phyloP scores from a whole-genome alignment of 2,888 invertebrate genomes.

The Boloria selene region DNA sequence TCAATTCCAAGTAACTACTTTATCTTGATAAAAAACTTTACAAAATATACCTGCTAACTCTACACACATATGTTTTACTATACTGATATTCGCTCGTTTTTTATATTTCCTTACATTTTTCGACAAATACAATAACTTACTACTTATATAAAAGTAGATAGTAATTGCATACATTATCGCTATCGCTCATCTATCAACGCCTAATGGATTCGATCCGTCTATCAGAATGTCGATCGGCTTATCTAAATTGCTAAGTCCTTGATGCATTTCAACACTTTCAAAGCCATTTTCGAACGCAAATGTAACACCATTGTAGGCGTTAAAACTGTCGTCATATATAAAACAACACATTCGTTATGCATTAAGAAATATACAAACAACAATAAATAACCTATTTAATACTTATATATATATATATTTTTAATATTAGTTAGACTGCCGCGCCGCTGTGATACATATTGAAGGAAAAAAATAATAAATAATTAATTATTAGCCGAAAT shows the following conservation, averaged over 20 bases:
- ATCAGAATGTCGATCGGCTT: constrained; percentile 57
- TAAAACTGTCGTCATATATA: constrained; percentile 22
- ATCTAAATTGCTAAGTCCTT: constrained; percentile 67
- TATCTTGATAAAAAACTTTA: no score
- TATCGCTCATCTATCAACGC: constrained; percentile 51
- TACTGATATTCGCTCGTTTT: not conserved
- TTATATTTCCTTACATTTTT: constrained; percentile 1
- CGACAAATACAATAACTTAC: not conserved
- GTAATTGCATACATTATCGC: constrained; percentile 40
- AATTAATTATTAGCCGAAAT: constrained; percentile 34
- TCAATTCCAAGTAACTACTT: no score
- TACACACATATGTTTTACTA: no score
- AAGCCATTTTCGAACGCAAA: constrained; percentile 38
- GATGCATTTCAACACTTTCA: constrained; percentile 56
- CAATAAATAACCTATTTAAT: constrained; percentile 13
- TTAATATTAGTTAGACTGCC: not conserved
- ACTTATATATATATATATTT: no score
- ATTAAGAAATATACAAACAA: constrained; percentile 7
- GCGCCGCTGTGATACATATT: not conserved
- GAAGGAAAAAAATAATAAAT: constrained; percentile 29
- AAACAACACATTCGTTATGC: constrained; percentile 20
- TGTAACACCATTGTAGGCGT: constrained; percentile 33
- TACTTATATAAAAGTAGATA: constrained; percentile 1
- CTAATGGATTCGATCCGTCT: constrained; percentile 62
- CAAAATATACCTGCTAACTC: no score